Evolutionary conservation across 2,888 invertebrate genomes (phyloP).

Genomic region (Sthenelais limicola): DNA sequence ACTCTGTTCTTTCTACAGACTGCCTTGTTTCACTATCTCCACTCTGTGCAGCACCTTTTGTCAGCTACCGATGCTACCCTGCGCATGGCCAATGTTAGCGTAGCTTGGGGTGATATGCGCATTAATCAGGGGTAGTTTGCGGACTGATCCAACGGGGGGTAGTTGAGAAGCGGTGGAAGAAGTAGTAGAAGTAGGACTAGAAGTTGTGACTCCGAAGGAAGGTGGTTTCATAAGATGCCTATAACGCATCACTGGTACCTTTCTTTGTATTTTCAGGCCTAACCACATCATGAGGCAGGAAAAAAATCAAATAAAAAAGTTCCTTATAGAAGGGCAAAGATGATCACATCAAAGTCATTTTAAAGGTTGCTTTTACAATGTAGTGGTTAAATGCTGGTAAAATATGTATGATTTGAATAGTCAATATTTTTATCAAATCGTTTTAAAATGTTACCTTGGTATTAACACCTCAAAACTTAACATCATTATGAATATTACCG

Average conservation of each 20-base stretch:
- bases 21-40: too few relatives aligned
- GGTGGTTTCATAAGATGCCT: slow-evolving; percentile 12
- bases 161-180: not conserved
- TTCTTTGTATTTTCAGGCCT: slow-evolving; percentile 23
- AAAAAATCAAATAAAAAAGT: slow-evolving; percentile 23
- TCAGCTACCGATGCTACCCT: slow-evolving; percentile 28
- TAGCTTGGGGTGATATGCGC: slow-evolving; percentile 27
- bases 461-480: too few relatives aligned
- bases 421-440: too few relatives aligned
- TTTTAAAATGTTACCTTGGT: too few relatives aligned
- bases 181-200: not conserved
- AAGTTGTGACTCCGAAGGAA: not conserved
- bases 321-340: too few relatives aligned
- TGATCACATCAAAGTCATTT: too few relatives aligned
- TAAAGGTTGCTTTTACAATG: too few relatives aligned
- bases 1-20: too few relatives aligned
- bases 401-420: too few relatives aligned
- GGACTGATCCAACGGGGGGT: slow-evolving; percentile 28
- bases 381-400: too few relatives aligned
- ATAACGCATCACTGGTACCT: slow-evolving; percentile 23
- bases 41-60: too few relatives aligned
- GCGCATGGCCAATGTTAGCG: slow-evolving; percentile 22
- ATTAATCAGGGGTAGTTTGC: slow-evolving; percentile 26
- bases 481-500: too few relatives aligned
- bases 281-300: not conserved